A percentile compares a stretch with the other conserved stretches of the same genome.
Evolutionary conservation across 2,113 vertebrate genomes (phyloP).

Genomic region (Perca schrenkii): DNA sequence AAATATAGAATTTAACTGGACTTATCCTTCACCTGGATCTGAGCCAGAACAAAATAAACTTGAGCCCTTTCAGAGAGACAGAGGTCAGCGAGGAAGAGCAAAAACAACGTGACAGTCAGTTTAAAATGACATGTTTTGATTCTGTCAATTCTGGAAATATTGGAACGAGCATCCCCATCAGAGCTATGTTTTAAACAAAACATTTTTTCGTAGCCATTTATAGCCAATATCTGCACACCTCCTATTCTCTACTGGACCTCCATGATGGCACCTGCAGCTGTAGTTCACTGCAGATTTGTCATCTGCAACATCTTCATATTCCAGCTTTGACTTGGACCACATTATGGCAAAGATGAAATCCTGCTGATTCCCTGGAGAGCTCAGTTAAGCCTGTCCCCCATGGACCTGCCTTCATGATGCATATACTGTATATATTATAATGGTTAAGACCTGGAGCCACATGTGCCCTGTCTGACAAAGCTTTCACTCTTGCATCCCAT

Average conservation of each 20-base stretch:
- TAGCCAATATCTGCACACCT: neutral
- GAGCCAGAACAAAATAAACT: neutral
- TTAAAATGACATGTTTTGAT: neutral
- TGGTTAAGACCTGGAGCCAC: too few relatives aligned
- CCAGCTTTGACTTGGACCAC: too few relatives aligned
- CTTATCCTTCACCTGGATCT: neutral
- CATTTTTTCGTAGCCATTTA: neutral
- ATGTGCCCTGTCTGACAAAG: neutral
- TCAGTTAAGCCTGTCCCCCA: too few relatives aligned
- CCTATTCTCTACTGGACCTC: neutral
- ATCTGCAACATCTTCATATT: too few relatives aligned
- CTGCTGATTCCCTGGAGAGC: too few relatives aligned
- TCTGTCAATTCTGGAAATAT: too few relatives aligned
- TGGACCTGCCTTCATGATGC: too few relatives aligned
- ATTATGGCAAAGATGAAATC: too few relatives aligned
- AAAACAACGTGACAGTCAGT: neutral
- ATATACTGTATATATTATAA: too few relatives aligned
- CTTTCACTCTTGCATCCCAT: neutral
- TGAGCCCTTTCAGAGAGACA: neutral
- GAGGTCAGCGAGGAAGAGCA: neutral
- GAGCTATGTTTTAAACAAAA: neutral
- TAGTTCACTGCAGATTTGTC: neutral
- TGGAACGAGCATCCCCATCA: too few relatives aligned
- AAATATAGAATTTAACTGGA: too few relatives aligned
- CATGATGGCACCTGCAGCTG: conserved; percentile 1